phyloP scores from a whole-genome alignment of 92 coral and sea anemone genomes.

The Epizoanthus stellaris region DNA sequence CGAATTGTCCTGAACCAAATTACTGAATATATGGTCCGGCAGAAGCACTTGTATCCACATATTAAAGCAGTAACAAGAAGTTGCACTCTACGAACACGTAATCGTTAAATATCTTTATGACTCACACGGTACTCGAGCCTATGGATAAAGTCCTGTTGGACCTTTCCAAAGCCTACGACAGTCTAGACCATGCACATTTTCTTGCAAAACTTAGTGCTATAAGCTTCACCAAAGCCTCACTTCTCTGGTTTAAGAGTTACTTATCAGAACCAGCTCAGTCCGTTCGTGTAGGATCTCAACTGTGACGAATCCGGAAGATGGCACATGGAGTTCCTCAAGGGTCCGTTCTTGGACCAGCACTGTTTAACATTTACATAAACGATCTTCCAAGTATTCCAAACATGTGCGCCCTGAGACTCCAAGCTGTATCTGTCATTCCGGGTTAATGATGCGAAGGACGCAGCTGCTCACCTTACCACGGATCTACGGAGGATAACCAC shows the following conservation, averaged over 20 bases:
- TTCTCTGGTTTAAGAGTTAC: conserved; percentile 35
- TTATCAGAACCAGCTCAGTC: neutral
- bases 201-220: neutral
- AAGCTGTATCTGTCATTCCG: conserved; percentile 25
- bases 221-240: neutral
- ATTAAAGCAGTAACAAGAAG: neutral
- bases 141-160: conserved; percentile 60
- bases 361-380: neutral
- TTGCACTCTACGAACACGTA: conserved; percentile 52
- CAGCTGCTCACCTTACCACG: neutral
- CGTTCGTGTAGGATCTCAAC: neutral
- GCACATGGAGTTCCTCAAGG: neutral
- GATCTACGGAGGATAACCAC: conserved; percentile 15
- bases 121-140: conserved; percentile 39
- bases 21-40: too few relatives aligned
- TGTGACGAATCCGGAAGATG: neutral
- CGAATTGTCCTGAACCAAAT: too few relatives aligned
- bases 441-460: conserved; percentile 12
- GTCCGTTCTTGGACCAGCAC: neutral
- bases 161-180: conserved; percentile 61
- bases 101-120: conserved; percentile 21
- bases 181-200: conserved; percentile 31
- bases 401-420: neutral
- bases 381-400: neutral
- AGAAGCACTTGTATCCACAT: conserved; percentile 1